phyloP scores from a whole-genome alignment of 2,888 invertebrate genomes.

The Hedya salicella region DNA sequence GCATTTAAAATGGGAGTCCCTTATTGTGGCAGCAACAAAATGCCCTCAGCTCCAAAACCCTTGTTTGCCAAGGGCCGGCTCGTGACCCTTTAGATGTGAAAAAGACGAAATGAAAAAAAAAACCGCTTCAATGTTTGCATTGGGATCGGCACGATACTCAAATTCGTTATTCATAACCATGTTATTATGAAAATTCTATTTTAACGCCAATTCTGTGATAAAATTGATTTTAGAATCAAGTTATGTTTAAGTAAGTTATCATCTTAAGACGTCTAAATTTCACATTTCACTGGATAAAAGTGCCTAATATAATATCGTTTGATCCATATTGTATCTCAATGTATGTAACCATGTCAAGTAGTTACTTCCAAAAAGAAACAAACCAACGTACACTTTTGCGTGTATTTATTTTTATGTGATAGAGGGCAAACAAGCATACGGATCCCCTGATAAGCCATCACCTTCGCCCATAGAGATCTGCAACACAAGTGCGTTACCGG shows the following conservation, averaged over 20 bases:
- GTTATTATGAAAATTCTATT: not conserved
- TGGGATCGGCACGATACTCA: not conserved
- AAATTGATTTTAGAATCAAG: not conserved
- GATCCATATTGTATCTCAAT: too few relatives aligned
- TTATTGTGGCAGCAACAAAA: conserved; percentile 6
- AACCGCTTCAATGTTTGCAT: conserved; percentile 13
- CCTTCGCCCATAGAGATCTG: too few relatives aligned
- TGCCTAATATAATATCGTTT: too few relatives aligned
- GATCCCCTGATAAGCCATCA: too few relatives aligned
- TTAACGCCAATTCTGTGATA: not conserved
- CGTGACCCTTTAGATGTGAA: conserved; percentile 12
- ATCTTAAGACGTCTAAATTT: too few relatives aligned
- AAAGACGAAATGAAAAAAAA: conserved; percentile 8
- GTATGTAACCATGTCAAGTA: too few relatives aligned
- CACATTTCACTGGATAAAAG: too few relatives aligned
- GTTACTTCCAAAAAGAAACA: too few relatives aligned
- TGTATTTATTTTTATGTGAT: too few relatives aligned
- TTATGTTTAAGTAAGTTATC: not conserved
- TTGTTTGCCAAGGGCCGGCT: conserved; percentile 1
- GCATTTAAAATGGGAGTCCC: not conserved
- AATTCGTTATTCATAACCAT: conserved; percentile 1
- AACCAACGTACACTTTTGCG: too few relatives aligned
- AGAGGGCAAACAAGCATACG: too few relatives aligned
- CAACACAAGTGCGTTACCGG: too few relatives aligned
- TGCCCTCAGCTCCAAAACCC: conserved; percentile 7